Percentiles rank a stretch among this genome's conserved stretches.
Evolutionary conservation across 2,888 invertebrate genomes (phyloP).

Genomic region (Urechis unicinctus): DNA sequence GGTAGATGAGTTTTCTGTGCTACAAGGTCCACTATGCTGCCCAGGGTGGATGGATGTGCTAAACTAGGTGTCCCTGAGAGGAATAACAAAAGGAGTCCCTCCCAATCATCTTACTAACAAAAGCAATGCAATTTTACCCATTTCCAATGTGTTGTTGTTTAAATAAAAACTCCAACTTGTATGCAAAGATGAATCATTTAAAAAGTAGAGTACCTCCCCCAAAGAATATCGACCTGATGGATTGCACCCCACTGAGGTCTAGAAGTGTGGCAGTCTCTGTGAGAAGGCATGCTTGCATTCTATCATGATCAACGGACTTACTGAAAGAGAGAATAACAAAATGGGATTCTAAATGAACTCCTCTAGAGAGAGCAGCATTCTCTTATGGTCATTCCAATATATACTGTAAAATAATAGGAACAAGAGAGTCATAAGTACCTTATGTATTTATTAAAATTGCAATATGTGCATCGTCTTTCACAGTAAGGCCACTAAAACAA

Average conservation of each 20-base stretch:
- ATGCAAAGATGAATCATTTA: too few relatives aligned
- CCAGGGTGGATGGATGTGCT: slow-evolving; percentile 30
- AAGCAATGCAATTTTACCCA: too few relatives aligned
- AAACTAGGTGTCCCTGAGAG: slow-evolving; percentile 40
- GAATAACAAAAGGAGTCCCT: background rate
- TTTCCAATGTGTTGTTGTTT: too few relatives aligned
- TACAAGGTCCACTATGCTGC: slow-evolving; percentile 24
- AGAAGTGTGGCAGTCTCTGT: slow-evolving; percentile 29
- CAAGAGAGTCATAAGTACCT: slow-evolving; percentile 19
- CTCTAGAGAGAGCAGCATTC: too few relatives aligned
- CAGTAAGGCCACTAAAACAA: slow-evolving; percentile 44
- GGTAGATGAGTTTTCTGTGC: slow-evolving; percentile 14
- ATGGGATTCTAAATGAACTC: too few relatives aligned
- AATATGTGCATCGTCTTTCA: slow-evolving; percentile 38
- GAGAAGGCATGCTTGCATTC: slow-evolving; percentile 32
- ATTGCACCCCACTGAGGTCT: slow-evolving; percentile 22
- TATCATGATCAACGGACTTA: slow-evolving; percentile 27
- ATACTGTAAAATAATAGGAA: too few relatives aligned
- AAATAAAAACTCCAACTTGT: too few relatives aligned
- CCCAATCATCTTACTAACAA: too few relatives aligned
- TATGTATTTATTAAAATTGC: slow-evolving; percentile 45
- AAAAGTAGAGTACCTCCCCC: slow-evolving; percentile 47
- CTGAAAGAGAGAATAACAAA: slow-evolving; percentile 26
- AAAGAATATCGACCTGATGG: slow-evolving; percentile 38
- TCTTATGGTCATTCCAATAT: too few relatives aligned